These are phyloP conservation scores for Actenoides hombroni DNA, from an alignment of 2,113 vertebrate genomes.

Conservation along the genomic window DNA sequence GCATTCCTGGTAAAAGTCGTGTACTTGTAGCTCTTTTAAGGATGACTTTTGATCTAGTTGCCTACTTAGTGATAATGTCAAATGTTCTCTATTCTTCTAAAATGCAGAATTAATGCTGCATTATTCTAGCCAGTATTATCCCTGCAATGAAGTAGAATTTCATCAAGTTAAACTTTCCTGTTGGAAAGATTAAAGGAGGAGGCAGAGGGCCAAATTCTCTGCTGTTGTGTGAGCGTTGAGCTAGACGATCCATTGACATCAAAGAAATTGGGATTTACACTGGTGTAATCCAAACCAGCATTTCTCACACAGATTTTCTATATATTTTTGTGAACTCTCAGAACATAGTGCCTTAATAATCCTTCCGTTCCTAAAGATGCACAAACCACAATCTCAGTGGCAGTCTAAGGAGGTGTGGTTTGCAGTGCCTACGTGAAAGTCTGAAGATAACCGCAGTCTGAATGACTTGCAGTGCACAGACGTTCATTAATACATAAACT, in stretches of 20 bases:
- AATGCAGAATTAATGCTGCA: not conserved
- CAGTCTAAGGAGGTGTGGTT: not conserved
- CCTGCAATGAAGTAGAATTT: not conserved
- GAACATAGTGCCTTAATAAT: not conserved
- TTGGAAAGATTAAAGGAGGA: slow-evolving; percentile 19
- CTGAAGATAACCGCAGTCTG: not conserved
- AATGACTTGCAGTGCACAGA: not conserved
- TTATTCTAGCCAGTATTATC: not conserved
- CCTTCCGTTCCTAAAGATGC: not conserved
- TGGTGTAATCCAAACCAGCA: not conserved
- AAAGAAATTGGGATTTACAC: not conserved
- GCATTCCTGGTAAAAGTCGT: not conserved
- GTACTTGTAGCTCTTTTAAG: not conserved
- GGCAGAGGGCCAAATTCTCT: not conserved
- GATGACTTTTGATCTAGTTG: not conserved
- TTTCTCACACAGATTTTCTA: not conserved
- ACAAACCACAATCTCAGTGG: not conserved
- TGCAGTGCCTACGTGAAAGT: not conserved
- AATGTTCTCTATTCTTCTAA: not conserved
- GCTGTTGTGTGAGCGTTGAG: not conserved
- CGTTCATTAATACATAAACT: not conserved
- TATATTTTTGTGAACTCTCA: not conserved
- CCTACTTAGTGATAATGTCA: not conserved
- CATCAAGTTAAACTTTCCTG: not conserved
- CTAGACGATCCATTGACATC: not conserved